These are phyloP conservation scores for Macaria liturata DNA, from an alignment of 2,888 invertebrate genomes.

Conservation along the genomic window DNA sequence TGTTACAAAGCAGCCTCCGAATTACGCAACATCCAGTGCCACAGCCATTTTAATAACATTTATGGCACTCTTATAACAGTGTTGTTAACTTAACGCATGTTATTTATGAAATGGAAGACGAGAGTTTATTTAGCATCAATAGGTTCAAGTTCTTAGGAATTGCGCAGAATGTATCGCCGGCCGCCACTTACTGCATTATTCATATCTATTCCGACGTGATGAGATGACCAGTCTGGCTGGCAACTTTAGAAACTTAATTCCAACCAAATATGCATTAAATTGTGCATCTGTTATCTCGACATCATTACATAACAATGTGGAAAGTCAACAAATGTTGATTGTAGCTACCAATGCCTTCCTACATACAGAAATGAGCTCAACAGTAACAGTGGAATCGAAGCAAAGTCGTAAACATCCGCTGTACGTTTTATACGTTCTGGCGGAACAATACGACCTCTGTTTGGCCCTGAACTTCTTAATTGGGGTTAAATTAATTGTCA, in stretches of 20 bases:
- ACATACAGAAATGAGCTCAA: too few relatives aligned
- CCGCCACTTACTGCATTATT: conserved; percentile 45
- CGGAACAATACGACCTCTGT: conserved; percentile 29
- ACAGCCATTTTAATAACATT: background rate
- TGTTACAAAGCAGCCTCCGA: conserved; percentile 22
- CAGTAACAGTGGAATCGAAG: conserved; percentile 3
- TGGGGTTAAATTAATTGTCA: conserved; percentile 78
- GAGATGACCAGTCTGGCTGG: conserved; percentile 41
- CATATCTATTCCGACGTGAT: conserved; percentile 35
- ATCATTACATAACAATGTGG: conserved; percentile 1
- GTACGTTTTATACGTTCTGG: conserved; percentile 10
- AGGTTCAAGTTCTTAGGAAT: conserved; percentile 40
- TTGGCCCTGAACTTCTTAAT: conserved; percentile 47
- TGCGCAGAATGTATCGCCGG: conserved; percentile 42
- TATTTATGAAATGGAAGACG: background rate
- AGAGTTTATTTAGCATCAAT: conserved; percentile 23
- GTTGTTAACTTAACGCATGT: background rate
- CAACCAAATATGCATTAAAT: conserved; percentile 7
- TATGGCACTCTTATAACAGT: background rate
- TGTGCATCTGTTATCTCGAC: conserved; percentile 4
- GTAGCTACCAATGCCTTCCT: too few relatives aligned
- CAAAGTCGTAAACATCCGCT: conserved; percentile 14
- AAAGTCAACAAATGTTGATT: too few relatives aligned
- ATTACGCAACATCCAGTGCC: conserved; percentile 13
- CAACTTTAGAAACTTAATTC: conserved; percentile 39